Percentiles rank a stretch among this genome's conserved stretches.
Conservation (phyloP, 2,113 vertebrate species). For the Odobenus rosmarus region DNA sequence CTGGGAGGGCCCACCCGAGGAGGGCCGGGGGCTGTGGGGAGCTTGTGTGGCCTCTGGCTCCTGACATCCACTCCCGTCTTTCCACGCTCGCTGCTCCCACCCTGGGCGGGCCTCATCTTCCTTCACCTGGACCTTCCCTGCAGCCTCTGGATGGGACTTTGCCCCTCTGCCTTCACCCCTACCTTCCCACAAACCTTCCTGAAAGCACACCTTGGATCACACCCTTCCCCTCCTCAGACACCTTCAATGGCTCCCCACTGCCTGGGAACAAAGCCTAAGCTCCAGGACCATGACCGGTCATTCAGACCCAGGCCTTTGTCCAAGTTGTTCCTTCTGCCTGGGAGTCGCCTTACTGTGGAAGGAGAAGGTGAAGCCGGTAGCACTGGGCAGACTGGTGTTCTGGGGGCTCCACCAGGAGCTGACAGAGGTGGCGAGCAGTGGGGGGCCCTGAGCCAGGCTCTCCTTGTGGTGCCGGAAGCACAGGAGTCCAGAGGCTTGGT, state of each 20-base stretch:
- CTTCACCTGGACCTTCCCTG: not conserved
- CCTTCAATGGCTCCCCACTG: not conserved
- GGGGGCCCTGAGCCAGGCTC: rapidly evolving
- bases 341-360: conserved; percentile 71
- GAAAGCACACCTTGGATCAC: not conserved
- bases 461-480: conserved; percentile 15
- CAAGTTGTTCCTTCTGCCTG: not conserved
- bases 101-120: no score
- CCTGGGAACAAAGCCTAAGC: not conserved
- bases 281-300: rapidly evolving
- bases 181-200: not conserved
- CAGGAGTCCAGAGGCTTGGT: conserved; percentile 38
- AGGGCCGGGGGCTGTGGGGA: not conserved
- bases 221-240: not conserved
- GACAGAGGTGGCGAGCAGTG: conserved; percentile 75
- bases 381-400: conserved; percentile 77
- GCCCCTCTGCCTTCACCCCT: not conserved
- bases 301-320: not conserved
- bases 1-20: no score
- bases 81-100: no score
- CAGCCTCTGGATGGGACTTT: not conserved
- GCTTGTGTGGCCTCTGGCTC: not conserved
- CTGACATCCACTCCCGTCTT: not conserved
- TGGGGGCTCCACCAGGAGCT: conserved; percentile 60
- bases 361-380: conserved; percentile 54